Percentiles rank a stretch among this genome's conserved stretches.
Evolutionary conservation across 2,113 vertebrate species (phyloP).

Genomic region (Burhinus bistriatus): DNA sequence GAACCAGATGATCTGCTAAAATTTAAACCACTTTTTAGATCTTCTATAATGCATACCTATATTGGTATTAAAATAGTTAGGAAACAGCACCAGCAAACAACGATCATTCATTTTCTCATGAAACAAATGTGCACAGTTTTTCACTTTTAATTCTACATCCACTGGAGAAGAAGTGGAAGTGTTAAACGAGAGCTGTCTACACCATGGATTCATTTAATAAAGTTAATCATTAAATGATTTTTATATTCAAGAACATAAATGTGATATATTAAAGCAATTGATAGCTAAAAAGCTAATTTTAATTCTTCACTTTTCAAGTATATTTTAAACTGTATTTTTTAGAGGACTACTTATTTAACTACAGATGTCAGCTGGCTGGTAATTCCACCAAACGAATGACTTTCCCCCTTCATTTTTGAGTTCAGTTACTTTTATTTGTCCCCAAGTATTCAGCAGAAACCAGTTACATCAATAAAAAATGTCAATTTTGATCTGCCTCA

Average conservation of each 20-base stretch:
- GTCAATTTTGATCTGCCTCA: slow-evolving; percentile 68
- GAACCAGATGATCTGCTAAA: neutral
- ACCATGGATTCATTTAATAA: neutral
- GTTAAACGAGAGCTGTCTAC: neutral
- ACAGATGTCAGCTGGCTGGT: neutral
- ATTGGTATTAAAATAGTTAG: neutral
- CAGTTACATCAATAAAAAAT: slow-evolving; percentile 68
- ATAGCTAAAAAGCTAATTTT: neutral
- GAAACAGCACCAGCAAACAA: neutral
- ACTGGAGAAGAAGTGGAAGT: neutral
- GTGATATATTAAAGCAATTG: neutral
- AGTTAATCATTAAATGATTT: neutral
- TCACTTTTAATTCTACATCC: neutral
- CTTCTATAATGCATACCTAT: neutral
- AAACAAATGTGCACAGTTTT: neutral
- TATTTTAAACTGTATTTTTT: neutral
- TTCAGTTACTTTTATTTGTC: slow-evolving; percentile 65
- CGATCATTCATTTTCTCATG: neutral
- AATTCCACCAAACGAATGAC: slow-evolving; percentile 30
- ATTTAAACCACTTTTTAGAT: neutral
- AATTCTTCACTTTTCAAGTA: neutral
- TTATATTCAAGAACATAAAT: neutral
- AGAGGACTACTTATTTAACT: slow-evolving; percentile 31
- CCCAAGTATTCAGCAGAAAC: slow-evolving; percentile 60
- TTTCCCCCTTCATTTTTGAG: slow-evolving; percentile 8